Percentiles rank a stretch among this genome's conserved stretches.
Evolutionary conservation across 2,797 vertebrate genomes (phyloP).

Genomic region (Alcedo quadribrachys): DNA sequence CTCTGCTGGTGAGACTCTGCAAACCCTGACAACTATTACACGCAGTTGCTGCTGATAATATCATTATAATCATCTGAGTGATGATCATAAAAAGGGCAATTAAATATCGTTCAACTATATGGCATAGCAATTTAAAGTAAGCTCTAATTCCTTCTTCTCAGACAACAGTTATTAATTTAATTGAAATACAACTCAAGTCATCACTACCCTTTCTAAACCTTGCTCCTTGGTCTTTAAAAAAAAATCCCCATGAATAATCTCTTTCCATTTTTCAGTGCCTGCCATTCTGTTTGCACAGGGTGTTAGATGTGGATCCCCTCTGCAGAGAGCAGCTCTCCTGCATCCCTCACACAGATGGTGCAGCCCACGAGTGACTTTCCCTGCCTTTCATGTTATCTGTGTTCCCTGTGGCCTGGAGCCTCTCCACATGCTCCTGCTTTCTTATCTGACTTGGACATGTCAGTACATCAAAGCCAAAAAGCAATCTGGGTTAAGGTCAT

Average conservation of each 20-base stretch:
- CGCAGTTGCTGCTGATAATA: background rate
- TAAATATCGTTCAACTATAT: background rate
- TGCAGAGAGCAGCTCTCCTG: background rate
- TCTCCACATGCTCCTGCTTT: background rate
- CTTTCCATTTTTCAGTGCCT: background rate
- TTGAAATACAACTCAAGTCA: background rate
- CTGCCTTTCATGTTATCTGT: conserved; percentile 39
- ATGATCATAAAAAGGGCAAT: background rate
- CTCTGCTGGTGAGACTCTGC: background rate
- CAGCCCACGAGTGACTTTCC: background rate
- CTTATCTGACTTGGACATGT: conserved; percentile 19
- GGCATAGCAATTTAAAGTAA: background rate
- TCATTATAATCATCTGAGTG: background rate
- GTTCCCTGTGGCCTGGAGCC: conserved; percentile 8
- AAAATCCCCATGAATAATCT: background rate
- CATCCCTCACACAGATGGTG: background rate
- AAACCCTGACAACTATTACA: background rate
- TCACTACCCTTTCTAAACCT: background rate
- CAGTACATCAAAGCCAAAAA: conserved; percentile 28
- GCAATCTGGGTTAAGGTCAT: background rate
- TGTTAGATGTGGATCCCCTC: background rate
- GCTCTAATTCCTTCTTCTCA: background rate
- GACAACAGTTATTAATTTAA: background rate
- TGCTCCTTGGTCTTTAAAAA: background rate
- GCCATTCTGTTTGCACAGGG: background rate